These are phyloP conservation scores for human DNA, from an alignment of 2,113 vertebrate species.

Conservation along the genomic window GRCh38 chr6:87278001-87278500, in stretches of 20 bases:
- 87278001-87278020: not conserved
- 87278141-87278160: not conserved
- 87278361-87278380: not conserved
- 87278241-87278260: not conserved
- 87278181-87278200: conserved; percentile 10
- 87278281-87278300: not conserved
- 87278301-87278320: not conserved
- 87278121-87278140: not conserved
- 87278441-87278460: not conserved
- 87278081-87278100: not conserved
- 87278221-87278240: conserved; percentile 1
- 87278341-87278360: not conserved
- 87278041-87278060: not conserved
- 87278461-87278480: not conserved
- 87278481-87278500: not conserved
- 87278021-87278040: not conserved
- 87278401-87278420: not conserved
- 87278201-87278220: not conserved
- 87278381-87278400: not conserved
- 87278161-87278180: conserved; percentile 16
- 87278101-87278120: not conserved
- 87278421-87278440: not conserved
- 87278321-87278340: not conserved
- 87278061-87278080: not conserved
- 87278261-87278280: not conserved